Evolutionary conservation across 1,140 invertebrate genomes (phyloP), one percentile per base, ranked within the genome.

Genomic region (Drosophila hydei): DNA sequence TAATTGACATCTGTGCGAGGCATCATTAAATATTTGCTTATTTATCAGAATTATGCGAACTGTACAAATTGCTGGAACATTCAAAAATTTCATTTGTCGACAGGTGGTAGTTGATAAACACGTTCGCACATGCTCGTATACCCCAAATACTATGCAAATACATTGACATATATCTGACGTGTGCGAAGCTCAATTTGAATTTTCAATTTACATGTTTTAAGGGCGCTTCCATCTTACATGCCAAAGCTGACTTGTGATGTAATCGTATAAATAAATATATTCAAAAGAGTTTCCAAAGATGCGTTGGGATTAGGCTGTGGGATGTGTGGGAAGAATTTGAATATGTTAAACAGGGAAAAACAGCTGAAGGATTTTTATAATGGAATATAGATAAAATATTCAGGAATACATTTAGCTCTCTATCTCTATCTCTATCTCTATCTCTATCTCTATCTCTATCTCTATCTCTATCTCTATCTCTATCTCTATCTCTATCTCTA

Each of bases 1-100:
- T 87, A 88, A 87, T 88, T 87, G 83, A 76, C 87, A 78, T 84
- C 79, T 85, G 68, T 62, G 67, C 62, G 54, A 12, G 36, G 55
- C 64, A 61, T 77, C 55, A 71, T 79, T 79, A 77, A 81, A 69
- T 73, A 60, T 69, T 81, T 65, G 60, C 69, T 48, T 74, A 77
- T 77, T 73, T 69, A 81, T 81, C 59, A 74, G 48, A 43, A 56
- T 56, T 42, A 42, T 16, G 14, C n/a, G 38, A 11, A 18, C 14
- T 7, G n/a, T 11, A 18, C 47, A 18, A 58, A 25, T 38, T 30
- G 40, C 19, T 33, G n/a, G 23, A 40, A 8, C 25, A 30, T 19
- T 43, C 36, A 23, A 36, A n/a, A 11, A 27, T 38, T 33, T 33
- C 3, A 42, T 52, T 38, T 61, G 25, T 5, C 33, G 68, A 56